Percentiles rank a stretch among this genome's conserved stretches.
Conservation (phyloP, 2,888 invertebrate genomes). For the Habrosyne pyritoides region DNA sequence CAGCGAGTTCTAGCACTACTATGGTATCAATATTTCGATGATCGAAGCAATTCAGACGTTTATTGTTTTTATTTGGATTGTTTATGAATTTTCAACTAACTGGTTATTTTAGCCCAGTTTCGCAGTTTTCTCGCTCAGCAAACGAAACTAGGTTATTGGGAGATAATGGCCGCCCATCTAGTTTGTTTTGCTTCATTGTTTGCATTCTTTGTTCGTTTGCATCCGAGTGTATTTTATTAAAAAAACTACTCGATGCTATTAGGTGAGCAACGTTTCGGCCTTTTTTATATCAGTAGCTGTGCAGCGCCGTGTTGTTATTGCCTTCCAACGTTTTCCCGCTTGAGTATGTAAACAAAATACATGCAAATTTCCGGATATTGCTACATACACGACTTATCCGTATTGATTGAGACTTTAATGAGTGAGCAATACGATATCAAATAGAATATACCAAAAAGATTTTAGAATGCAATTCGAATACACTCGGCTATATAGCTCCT, state of each 20-base stretch:
- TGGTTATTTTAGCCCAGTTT: slow-evolving; percentile 53
- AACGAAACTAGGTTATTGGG: slow-evolving; percentile 64
- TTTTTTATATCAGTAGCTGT: background rate
- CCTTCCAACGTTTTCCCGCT: slow-evolving; percentile 17
- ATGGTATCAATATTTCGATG: background rate
- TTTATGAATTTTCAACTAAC: slow-evolving; percentile 48
- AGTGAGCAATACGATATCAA: too few species aligned
- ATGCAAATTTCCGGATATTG: slow-evolving; percentile 25
- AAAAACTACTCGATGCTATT: slow-evolving; percentile 50
- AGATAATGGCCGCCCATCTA: slow-evolving; percentile 62
- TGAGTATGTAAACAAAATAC: slow-evolving; percentile 23
- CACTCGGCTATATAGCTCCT: too few species aligned
- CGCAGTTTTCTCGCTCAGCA: slow-evolving; percentile 44
- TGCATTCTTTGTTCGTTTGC: slow-evolving; percentile 49
- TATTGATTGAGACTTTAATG: background rate
- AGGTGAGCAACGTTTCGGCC: slow-evolving; percentile 34
- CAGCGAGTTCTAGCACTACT: background rate
- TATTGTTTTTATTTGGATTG: slow-evolving; percentile 40
- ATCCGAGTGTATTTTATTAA: slow-evolving; percentile 44
- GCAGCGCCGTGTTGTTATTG: background rate
- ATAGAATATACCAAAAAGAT: too few species aligned
- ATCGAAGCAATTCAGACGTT: slow-evolving; percentile 27
- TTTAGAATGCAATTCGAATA: too few species aligned
- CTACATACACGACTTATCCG: slow-evolving; percentile 16
- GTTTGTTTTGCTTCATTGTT: slow-evolving; percentile 62